Base-by-base conservation (phyloP, 1,140 invertebrate species). In the Drosophila orosa region DNA sequence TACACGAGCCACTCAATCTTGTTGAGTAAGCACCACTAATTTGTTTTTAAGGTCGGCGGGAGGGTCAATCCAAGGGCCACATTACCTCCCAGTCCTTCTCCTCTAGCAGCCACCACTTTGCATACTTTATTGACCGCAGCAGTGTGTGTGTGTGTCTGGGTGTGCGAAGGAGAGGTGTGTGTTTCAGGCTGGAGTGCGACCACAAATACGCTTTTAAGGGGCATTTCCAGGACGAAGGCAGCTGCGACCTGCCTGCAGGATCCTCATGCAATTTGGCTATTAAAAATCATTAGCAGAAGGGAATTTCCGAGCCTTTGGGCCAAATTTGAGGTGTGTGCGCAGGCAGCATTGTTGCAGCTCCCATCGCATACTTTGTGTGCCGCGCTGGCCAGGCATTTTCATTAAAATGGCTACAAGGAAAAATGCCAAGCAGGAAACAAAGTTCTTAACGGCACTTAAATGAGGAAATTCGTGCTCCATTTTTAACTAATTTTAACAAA, bases 11-110 rank as follows among this genome's bases (percentile, higher is more conserved):
- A 71, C 71, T 87, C 83, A 86, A 86, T 87, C 83, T 83, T 86
- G 79, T 87, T 87, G 83, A 83, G 83, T 86, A 86, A 83, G 79
- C 79, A 68, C 75, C 84, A 87, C 79, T 86, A 87, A 86, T 86
- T 86, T 86, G 83, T 87, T 76, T 87, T 81, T 83, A 71, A 85
- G 82, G 74, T 45, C 35, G 40, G 47, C 62, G 44, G 35, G 31
- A 25, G 45, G 72, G 73, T 58, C 60, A 54, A 33, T 31, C 29
- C 25, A n/a, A 33, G 22, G 48, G 10, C 45, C 48, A 31, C 33
- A 24, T 15, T 29, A 15, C 59, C 59, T 22, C 25, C 35, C 33
- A 39, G 4, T 17, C 24, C 45, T 17, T 12, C 35, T n/a, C 22
- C 67, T 17, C 22, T 37, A 19, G 25, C 17, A 45, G 48, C 31